Conservation (phyloP, 1,140 invertebrate species). For the Ceratina australensis region DNA sequence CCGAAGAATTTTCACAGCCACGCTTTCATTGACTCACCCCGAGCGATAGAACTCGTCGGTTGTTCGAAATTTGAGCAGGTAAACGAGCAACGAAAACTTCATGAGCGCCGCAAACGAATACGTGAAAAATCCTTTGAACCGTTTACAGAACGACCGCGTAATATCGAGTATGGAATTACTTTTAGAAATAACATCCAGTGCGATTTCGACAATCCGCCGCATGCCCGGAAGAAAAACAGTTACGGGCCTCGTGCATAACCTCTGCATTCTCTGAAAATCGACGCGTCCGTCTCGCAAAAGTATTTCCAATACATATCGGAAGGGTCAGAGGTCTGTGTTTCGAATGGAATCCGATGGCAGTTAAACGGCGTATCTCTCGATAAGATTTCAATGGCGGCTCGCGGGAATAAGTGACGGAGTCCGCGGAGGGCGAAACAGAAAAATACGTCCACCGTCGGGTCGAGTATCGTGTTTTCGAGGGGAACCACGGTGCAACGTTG, state of each 20-base stretch:
- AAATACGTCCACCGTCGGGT: constrained; percentile 6
- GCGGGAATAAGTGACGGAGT: constrained; percentile 43
- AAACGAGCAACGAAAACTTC: neutral
- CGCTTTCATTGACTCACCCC: neutral
- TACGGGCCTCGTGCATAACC: constrained; percentile 16
- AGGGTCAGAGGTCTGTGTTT: neutral
- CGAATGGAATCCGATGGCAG: constrained; percentile 18
- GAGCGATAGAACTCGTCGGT: neutral
- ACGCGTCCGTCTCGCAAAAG: constrained; percentile 6
- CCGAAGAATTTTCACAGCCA: neutral
- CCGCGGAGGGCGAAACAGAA: neutral
- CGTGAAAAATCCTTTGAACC: neutral
- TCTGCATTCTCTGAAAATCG: constrained; percentile 29
- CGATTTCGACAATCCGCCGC: too few relatives aligned
- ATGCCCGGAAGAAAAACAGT: constrained; percentile 4
- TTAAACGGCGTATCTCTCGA: neutral
- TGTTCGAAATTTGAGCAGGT: neutral
- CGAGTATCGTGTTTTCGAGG: constrained; percentile 17
- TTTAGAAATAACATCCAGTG: neutral
- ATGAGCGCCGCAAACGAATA: neutral
- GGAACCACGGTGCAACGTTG: neutral
- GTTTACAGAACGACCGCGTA: neutral
- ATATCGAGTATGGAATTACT: neutral
- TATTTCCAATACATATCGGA: constrained; percentile 54
- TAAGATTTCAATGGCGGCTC: constrained; percentile 41